A percentile compares a stretch with the other conserved stretches of the same genome.
Conservation (phyloP, 1,140 invertebrate genomes). For the Metaphire vulgaris region DNA sequence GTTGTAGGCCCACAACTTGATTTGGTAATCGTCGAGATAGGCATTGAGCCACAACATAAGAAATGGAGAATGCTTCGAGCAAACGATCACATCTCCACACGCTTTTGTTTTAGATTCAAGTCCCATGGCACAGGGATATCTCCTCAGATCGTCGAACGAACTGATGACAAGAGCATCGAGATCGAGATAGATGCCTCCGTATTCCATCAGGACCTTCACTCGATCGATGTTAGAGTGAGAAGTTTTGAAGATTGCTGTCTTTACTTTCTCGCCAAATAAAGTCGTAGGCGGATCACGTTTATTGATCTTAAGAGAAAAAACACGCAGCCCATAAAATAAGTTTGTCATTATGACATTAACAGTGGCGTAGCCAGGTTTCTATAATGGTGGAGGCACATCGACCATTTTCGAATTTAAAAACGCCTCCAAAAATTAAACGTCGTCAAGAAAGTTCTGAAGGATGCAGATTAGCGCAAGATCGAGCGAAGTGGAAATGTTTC, state of each 20-base stretch:
- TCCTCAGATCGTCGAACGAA: conserved; percentile 44
- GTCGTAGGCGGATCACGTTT: conserved; percentile 18
- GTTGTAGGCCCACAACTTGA: conserved; percentile 30
- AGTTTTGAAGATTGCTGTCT: conserved; percentile 22
- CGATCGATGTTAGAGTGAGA: conserved; percentile 30
- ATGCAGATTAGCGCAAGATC: too few relatives aligned
- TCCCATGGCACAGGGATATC: too few relatives aligned
- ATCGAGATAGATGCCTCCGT: conserved; percentile 31
- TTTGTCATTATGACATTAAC: too few relatives aligned
- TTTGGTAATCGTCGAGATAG: conserved; percentile 28
- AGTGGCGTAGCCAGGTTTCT: too few relatives aligned
- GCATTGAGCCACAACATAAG: conserved; percentile 28
- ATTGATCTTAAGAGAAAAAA: too few relatives aligned
- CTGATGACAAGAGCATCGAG: conserved; percentile 26
- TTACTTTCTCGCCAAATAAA: conserved; percentile 24
- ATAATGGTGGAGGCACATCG: too few relatives aligned
- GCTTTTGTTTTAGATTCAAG: conserved; percentile 22
- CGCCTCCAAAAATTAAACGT: too few relatives aligned
- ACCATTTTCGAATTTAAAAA: too few relatives aligned
- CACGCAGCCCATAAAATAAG: too few relatives aligned
- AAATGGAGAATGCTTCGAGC: conserved; percentile 26
- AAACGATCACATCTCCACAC: conserved; percentile 29
- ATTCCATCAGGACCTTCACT: conserved; percentile 27
- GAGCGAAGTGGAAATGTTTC: too few relatives aligned
- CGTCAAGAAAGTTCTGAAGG: too few relatives aligned